Conservation (phyloP, 2,888 invertebrate species). For the Unio delphinus region DNA sequence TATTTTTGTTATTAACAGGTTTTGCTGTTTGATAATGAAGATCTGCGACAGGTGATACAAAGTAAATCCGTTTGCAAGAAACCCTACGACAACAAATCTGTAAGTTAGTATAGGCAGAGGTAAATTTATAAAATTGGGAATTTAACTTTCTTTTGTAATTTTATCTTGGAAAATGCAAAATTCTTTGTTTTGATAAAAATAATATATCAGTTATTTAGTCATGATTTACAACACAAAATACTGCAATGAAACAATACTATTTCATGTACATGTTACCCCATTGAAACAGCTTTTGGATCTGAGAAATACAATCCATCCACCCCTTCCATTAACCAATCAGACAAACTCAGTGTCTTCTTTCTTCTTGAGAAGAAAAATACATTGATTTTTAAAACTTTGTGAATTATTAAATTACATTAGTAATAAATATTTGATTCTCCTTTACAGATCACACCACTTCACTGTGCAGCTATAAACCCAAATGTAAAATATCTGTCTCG, state of each 20-base stretch:
- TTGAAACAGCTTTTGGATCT: no score
- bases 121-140: background rate
- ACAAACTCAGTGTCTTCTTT: no score
- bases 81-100: conserved; percentile 63
- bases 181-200: background rate
- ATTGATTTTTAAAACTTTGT: no score
- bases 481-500: conserved; percentile 72
- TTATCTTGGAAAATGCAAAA: background rate
- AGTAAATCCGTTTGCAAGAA: conserved; percentile 71
- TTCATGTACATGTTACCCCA: no score
- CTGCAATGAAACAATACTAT: no score
- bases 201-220: background rate
- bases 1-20: conserved; percentile 53
- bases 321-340: no score
- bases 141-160: background rate
- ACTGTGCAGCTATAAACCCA: conserved; percentile 75
- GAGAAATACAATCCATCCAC: no score
- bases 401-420: background rate
- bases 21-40: conserved; percentile 66
- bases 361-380: no score
- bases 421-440: background rate
- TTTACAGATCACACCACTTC: conserved; percentile 73
- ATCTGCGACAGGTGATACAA: conserved; percentile 58
- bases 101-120: conserved; percentile 23
- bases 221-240: background rate